Evolutionary conservation across 1,140 invertebrate species (phyloP).

Genomic region (Aculops lycopersici): DNA sequence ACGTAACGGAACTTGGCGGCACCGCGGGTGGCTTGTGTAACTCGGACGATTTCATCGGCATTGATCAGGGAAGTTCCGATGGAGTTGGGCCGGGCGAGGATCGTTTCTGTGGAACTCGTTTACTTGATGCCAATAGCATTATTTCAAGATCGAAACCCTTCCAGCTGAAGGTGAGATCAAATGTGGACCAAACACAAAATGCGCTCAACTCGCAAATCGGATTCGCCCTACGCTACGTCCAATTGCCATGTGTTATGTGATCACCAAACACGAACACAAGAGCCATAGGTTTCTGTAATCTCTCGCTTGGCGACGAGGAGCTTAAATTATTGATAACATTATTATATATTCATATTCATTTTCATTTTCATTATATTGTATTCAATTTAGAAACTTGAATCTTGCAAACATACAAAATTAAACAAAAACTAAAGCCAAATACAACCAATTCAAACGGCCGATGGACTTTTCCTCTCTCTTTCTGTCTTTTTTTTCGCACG

Average conservation of each 20-base stretch:
- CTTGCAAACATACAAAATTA: no score
- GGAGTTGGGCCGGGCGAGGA: slow-evolving; percentile 13
- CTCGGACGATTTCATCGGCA: slow-evolving; percentile 13
- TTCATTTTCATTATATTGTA: no score
- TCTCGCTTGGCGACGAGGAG: no score
- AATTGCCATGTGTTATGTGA: slow-evolving; percentile 13
- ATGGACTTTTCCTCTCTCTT: no score
- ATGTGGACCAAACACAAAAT: slow-evolving; percentile 11
- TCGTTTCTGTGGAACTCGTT: slow-evolving; percentile 11
- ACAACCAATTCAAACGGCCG: no score
- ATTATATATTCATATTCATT: no score
- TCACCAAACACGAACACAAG: no score
- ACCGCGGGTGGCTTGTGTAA: slow-evolving; percentile 12
- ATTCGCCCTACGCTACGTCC: slow-evolving; percentile 12
- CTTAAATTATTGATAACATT: no score
- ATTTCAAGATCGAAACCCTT: slow-evolving; percentile 13
- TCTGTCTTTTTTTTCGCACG: no score
- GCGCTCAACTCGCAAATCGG: slow-evolving; percentile 11
- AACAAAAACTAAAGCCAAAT: no score
- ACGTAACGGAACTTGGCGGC: slow-evolving; percentile 5
- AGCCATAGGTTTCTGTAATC: no score
- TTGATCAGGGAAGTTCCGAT: slow-evolving; percentile 12
- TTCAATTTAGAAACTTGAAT: no score
- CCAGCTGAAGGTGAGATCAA: slow-evolving; percentile 12
- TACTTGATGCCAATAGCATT: slow-evolving; percentile 10